A percentile compares a stretch with the other conserved stretches of the same genome.
Evolutionary conservation across 2,113 vertebrate species (phyloP).

Genomic region (Albula goreensis): DNA sequence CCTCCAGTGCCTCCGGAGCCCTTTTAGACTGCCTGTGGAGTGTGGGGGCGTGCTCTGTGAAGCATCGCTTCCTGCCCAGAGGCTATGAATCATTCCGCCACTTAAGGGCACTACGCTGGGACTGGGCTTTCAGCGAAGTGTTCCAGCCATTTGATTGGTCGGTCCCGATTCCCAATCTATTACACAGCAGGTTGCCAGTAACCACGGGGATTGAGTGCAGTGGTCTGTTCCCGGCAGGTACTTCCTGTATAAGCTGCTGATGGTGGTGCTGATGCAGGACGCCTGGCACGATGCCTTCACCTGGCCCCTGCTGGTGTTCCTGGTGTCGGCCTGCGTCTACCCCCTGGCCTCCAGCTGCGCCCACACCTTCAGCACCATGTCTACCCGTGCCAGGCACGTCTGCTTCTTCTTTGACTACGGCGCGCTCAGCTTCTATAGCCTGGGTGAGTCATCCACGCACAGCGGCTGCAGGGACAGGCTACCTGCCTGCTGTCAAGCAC

Average conservation of each 20-base stretch:
- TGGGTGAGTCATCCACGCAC: constrained; percentile 62
- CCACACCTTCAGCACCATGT: constrained; percentile 85
- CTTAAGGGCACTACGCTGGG: not conserved
- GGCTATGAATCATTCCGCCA: not conserved
- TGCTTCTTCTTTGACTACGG: constrained; percentile 86
- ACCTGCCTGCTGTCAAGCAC: no score
- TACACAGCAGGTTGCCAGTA: not conserved
- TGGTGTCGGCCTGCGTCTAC: constrained; percentile 78
- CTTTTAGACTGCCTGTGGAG: not conserved
- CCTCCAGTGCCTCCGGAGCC: not conserved
- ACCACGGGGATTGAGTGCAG: not conserved
- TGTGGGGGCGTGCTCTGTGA: not conserved
- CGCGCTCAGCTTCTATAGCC: constrained; percentile 77
- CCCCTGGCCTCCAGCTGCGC: constrained; percentile 82
- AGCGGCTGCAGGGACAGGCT: no score
- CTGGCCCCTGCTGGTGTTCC: constrained; percentile 77
- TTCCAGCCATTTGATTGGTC: not conserved
- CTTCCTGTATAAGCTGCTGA: constrained; percentile 76
- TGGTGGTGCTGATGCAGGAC: constrained; percentile 58
- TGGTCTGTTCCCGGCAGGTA: constrained; percentile 68
- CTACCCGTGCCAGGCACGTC: constrained; percentile 70
- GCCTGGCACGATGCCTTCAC: constrained; percentile 64
- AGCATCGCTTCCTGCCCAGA: not conserved
- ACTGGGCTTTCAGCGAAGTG: not conserved
- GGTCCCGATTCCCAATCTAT: not conserved